Base-by-base conservation (phyloP, 2,113 vertebrate genomes). In the Alouatta palliata region DNA sequence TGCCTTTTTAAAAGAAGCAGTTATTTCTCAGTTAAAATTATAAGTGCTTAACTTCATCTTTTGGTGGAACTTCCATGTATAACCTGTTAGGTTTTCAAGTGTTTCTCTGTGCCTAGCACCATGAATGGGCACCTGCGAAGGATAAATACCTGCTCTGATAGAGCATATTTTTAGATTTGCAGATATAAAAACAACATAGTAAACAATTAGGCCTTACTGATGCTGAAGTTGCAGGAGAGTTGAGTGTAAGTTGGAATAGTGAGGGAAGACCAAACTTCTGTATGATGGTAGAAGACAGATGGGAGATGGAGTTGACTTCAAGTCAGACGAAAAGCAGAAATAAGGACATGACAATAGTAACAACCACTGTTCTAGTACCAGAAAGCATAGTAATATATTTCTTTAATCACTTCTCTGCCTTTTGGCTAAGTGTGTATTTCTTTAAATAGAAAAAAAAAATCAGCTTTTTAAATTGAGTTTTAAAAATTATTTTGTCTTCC, bases 401-500 rank as follows among this genome's bases (percentile, higher is more conserved):
- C 25, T 94, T 30, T 30, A 30, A 64, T 64, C 27, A 2, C 61
- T 64, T 64, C 12, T 64, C 61, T 64, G 27, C 61, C 61, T 64
- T 32, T 64, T 30, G 27, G 12, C 61, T 64, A 64, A 64, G 27
- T 64, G 61, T 14, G 14, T 64, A 64, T 64, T 64, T 64, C 61
- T 64, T 86, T 47, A 89, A 91, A 30, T 56, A 66, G 81, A 54
- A 77, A 52, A 56, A 52, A 56, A 19, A 68, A 73, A n/a, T 19
- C 17, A 87, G 80, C 20, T 81, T 76, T 76, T 84, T 70, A 76
- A 25, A 86, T 66, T 58, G 23, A 27, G n/a, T 68, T 87, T 87
- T 89, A 66, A 70, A 70, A 37, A 9, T n/a, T 32, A 58, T 75
- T 77, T 95, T 70, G 32, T 95, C 94, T 97, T 96, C 43, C 96